phyloP scores from a whole-genome alignment of 2,113 vertebrate species.

The Meleagris gallopavo region DNA sequence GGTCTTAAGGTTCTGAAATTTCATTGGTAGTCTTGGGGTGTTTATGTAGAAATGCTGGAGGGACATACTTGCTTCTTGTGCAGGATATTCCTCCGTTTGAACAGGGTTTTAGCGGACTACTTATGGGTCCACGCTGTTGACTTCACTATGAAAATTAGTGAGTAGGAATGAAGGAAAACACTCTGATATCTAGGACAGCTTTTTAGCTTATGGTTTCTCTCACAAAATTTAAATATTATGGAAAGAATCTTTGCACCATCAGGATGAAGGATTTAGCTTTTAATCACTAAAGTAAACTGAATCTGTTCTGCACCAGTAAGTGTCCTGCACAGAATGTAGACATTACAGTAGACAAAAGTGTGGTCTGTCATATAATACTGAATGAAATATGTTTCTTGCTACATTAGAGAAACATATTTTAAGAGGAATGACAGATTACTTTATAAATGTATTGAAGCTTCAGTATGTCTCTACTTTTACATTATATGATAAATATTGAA shows the following conservation, averaged over 20 bases:
- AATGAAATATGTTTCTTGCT: conserved; percentile 59
- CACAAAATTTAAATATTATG: conserved; percentile 1
- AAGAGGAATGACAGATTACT: conserved; percentile 40
- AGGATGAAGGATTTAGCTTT: conserved; percentile 25
- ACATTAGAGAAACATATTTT: conserved; percentile 62
- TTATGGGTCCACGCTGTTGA: background rate
- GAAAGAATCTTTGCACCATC: background rate
- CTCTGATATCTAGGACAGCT: background rate
- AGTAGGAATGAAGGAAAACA: background rate
- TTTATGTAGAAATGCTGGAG: background rate
- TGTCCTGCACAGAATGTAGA: conserved; percentile 55
- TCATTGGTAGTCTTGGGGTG: background rate
- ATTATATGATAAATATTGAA: background rate
- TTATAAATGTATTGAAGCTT: background rate
- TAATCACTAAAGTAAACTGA: conserved; percentile 74
- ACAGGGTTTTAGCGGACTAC: background rate
- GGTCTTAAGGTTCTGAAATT: background rate
- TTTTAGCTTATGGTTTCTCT: conserved; percentile 36
- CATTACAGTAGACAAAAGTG: conserved; percentile 65
- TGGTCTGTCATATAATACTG: conserved; percentile 51
- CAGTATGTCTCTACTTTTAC: background rate
- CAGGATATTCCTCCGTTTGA: background rate
- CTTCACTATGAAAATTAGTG: background rate
- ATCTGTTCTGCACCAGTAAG: conserved; percentile 64
- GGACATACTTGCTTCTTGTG: background rate